Evolutionary conservation across 2,797 vertebrate species (phyloP), one percentile per base, ranked within the genome.

Genomic region (Cyclopterus lumpus): DNA sequence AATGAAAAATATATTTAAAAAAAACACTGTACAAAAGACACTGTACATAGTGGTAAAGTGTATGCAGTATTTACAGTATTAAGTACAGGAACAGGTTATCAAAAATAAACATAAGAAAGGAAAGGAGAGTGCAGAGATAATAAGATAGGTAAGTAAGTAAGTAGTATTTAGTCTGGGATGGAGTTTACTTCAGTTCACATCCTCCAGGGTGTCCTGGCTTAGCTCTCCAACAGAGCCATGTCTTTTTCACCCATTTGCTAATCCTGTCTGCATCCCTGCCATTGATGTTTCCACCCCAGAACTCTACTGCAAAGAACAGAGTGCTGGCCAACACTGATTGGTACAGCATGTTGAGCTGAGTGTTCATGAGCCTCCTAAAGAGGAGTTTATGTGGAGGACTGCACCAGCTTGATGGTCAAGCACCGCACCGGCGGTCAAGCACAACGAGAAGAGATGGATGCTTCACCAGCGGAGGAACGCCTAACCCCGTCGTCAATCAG

Each of bases 211-310:
- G 69, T 86, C 79, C 67, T 75, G 66, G 68, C 75, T 86, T 72
- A 57, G 62, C 81, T 79, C 70, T 69, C 73, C 81, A 65, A 62
- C 61, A 61, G 36, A 82, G 70, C 67, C 51, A 62, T 70, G 80
- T 77, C 84, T 86, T 86, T 79, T 83, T 63, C 62, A 81, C 55
- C 77, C 75, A 36, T 87, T 86, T 79, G 53, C 72, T 86, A 86
- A 88, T 89, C 85, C 88, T 86, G 84, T 88, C 86, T 86, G 85
- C 78, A 79, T 83, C 79, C 80, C 24, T 79, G 72, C 77, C 71
- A 85, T 88, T 86, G 79, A 84, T 84, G 77, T 90, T 88, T 86
- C 79, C 80, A 84, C 71, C 68, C 67, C 62, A 28, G 81, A 77
- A 74, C 58, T 72, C 32, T 9, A 48, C 72, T 59, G 71, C 66